Conservation (phyloP, 1,140 invertebrate species). For the Laodelphax striatellus region DNA sequence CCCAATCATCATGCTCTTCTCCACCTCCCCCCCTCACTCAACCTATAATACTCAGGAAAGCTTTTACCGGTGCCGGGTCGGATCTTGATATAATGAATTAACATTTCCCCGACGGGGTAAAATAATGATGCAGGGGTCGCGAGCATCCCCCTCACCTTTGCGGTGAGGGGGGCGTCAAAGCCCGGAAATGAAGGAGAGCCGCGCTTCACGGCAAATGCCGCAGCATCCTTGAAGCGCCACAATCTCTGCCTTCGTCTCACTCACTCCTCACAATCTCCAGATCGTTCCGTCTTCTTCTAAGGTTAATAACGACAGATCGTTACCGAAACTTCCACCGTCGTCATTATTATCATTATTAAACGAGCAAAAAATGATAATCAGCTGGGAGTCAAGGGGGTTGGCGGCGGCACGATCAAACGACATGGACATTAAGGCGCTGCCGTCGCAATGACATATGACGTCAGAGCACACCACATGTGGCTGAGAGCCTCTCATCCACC, state of each 20-base stretch:
- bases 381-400: background rate
- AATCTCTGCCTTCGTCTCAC: background rate
- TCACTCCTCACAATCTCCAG: background rate
- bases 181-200: background rate
- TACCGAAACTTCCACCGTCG: background rate
- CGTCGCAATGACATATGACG: too few relatives aligned
- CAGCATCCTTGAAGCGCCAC: background rate
- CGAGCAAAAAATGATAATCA: background rate
- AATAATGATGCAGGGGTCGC: background rate
- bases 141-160: background rate
- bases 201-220: too few relatives aligned
- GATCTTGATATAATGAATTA: constrained; percentile 4
- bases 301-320: constrained; percentile 1
- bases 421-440: too few relatives aligned
- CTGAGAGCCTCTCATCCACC: too few relatives aligned
- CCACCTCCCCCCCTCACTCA: background rate
- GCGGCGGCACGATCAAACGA: too few relatives aligned
- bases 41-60: background rate
- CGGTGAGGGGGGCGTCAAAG: background rate
- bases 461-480: too few relatives aligned
- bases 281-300: background rate
- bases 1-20: background rate
- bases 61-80: background rate
- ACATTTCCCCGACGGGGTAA: background rate
- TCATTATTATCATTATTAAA: too few relatives aligned